Evolutionary conservation across 1,140 invertebrate species (phyloP), one percentile per base, ranked within the genome.

Genomic region (Chlorops oryzae): DNA sequence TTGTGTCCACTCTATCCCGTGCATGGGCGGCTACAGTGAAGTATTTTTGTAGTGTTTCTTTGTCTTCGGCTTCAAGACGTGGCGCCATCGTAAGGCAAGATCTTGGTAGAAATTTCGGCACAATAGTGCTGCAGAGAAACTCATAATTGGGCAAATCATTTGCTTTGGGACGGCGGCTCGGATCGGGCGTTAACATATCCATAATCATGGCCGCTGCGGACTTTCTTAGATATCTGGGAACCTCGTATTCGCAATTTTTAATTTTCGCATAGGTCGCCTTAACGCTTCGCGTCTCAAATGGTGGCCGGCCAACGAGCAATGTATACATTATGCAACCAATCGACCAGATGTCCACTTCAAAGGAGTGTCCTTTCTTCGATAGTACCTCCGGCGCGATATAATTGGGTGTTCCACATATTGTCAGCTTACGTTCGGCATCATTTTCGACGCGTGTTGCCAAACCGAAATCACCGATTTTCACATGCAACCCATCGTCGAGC

Each of bases 391-490:
- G 95, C 6, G 95, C 94, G 61, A 98, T 97, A 62, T 98, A 98
- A 72, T 98, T 98, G 5, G 95, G 94, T n/a, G 95, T 98, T 12
- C 94, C 95, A 73, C 95, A 98, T 18, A 98, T 71, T 28, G 93
- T 97, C 63, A 81, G 78, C 58, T 83, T 83, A 60, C 80, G 77
- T 68, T 83, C 81, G 59, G 92, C 92, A 62, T 92, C 88, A 75
- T 82, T 90, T 65, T 92, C 86, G 51, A 97, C 81, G 70, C 81
- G 86, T 3, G 95, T 92, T 7, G 96, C 96, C 20, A 99, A 78
- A 42, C 96, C 96, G 79, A 98, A 98, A 73, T 99, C 96, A 41
- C 96, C 96, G 61, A 99, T 96, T 76, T 98, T 99, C 4, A 98
- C 86, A 62, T 90, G 84, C 69, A 98, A 80, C 51, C 96, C 84